Evolutionary conservation across 2,113 vertebrate species (phyloP).

Genomic region (Polypterus senegalus): DNA sequence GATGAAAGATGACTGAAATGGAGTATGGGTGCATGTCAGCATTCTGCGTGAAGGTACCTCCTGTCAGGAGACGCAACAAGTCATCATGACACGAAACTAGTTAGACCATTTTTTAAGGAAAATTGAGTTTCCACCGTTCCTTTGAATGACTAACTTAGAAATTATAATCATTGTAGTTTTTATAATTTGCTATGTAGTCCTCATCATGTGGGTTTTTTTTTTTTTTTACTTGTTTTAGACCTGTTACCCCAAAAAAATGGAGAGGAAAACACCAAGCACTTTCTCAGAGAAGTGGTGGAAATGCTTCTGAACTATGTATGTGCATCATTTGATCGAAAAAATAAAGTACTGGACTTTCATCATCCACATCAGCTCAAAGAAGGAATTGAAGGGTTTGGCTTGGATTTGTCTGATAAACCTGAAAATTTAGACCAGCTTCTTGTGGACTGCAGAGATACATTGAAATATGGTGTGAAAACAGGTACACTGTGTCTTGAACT

Average conservation of each 20-base stretch:
- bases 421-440: slow-evolving; percentile 45
- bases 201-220: not conserved
- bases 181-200: not conserved
- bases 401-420: slow-evolving; percentile 37
- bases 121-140: not conserved
- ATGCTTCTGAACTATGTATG: slow-evolving; percentile 42
- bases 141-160: not conserved
- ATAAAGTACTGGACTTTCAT: slow-evolving; percentile 53
- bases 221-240: slow-evolving; percentile 21
- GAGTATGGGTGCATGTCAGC: too few species aligned
- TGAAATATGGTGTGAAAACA: slow-evolving; percentile 54
- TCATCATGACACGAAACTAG: too few species aligned
- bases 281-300: slow-evolving; percentile 42
- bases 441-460: slow-evolving; percentile 39
- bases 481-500: slow-evolving; percentile 17
- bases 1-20: too few species aligned
- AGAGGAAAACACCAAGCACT: slow-evolving; percentile 27
- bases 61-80: too few species aligned
- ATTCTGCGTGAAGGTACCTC: too few species aligned
- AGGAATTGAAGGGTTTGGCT: slow-evolving; percentile 42
- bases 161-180: not conserved
- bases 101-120: too few species aligned
- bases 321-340: slow-evolving; percentile 35
- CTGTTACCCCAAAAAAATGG: slow-evolving; percentile 37
- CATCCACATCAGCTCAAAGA: slow-evolving; percentile 46